phyloP scores from a whole-genome alignment of 2,888 invertebrate species.

The Drosophila affinis region DNA sequence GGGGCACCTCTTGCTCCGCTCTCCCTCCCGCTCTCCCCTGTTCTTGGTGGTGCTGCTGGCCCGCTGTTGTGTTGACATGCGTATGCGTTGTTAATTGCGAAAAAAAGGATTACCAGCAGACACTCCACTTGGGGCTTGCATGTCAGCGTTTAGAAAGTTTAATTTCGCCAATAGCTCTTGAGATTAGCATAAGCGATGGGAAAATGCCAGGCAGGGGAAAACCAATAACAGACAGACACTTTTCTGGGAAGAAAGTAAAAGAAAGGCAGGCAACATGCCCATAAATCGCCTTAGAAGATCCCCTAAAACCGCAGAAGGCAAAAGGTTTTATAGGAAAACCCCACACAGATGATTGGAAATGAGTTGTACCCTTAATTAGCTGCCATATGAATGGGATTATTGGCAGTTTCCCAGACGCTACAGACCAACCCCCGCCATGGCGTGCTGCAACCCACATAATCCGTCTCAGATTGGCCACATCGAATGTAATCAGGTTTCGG shows the following conservation, averaged over 20 bases:
- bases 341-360: neutral
- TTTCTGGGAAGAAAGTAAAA: neutral
- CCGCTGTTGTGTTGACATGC: constrained; percentile 77
- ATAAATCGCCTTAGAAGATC: neutral
- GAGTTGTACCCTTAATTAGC: constrained; percentile 27
- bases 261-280: no score
- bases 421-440: constrained; percentile 26
- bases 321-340: neutral
- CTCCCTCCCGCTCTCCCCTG: neutral
- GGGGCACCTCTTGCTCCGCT: constrained; percentile 16
- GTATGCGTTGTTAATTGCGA: constrained; percentile 76
- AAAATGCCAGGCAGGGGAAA: neutral
- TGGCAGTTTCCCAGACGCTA: constrained; percentile 10
- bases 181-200: constrained; percentile 30
- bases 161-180: constrained; percentile 37
- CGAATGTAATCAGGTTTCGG: constrained; percentile 42
- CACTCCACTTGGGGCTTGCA: constrained; percentile 51
- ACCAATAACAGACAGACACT: neutral
- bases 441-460: constrained; percentile 29
- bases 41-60: constrained; percentile 34
- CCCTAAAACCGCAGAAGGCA: neutral
- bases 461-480: constrained; percentile 36
- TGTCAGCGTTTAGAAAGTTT: constrained; percentile 67
- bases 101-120: constrained; percentile 73
- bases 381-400: constrained; percentile 42